These are phyloP conservation scores for Zosterops pallidus DNA, from an alignment of 2,113 vertebrate species.

Conservation along the genomic window DNA sequence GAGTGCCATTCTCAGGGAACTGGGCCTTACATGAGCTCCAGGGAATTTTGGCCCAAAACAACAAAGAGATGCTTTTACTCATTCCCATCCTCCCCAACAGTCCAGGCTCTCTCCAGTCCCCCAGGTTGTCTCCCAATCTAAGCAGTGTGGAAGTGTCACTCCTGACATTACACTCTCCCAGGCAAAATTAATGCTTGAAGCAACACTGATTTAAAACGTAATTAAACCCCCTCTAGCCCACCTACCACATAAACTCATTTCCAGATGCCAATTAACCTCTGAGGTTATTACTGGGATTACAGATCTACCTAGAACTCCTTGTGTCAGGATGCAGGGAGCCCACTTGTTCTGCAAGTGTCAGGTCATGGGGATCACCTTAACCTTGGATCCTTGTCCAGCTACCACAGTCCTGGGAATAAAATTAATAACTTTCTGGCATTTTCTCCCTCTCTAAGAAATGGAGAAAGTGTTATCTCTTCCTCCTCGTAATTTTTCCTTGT, in stretches of 20 bases:
- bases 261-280: neutral
- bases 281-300: neutral
- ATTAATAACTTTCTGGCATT: neutral
- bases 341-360: neutral
- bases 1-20: neutral
- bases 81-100: neutral
- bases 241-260: neutral
- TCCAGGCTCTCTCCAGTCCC: neutral
- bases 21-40: neutral
- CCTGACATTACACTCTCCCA: neutral
- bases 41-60: neutral
- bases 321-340: neutral
- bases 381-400: neutral
- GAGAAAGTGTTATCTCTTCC: slow-evolving; percentile 7
- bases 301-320: neutral
- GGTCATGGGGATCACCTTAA: neutral
- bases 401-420: neutral
- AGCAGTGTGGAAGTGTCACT: neutral
- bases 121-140: neutral
- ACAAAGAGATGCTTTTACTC: neutral
- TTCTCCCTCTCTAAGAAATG: neutral
- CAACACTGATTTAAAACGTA: neutral
- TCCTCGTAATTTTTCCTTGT: neutral
- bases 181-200: slow-evolving; percentile 1
- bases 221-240: neutral